phyloP scores from a whole-genome alignment of 2,113 vertebrate genomes.

The Oncorhynchus kisutch region DNA sequence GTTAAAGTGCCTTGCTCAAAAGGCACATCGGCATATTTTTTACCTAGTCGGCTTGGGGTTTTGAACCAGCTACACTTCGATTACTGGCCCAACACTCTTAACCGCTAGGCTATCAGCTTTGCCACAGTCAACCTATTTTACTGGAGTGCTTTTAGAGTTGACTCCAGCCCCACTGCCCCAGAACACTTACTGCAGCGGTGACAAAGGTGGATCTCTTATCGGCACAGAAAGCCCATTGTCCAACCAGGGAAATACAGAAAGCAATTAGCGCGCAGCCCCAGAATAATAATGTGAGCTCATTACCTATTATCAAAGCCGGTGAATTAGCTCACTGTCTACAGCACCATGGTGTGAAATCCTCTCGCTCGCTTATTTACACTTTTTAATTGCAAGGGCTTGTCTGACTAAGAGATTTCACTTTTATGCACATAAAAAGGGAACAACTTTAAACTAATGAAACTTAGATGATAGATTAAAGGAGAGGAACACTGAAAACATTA shows the following conservation, averaged over 20 bases:
- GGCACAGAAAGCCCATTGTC: conserved; percentile 75
- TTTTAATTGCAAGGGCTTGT: conserved; percentile 76
- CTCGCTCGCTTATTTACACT: conserved; percentile 73
- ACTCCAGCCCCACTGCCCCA: conserved; percentile 61
- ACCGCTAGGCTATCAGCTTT: conserved; percentile 31
- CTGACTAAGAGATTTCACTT: conserved; percentile 74
- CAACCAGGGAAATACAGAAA: conserved; percentile 77
- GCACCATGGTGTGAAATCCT: conserved; percentile 75
- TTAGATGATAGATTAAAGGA: conserved; percentile 71
- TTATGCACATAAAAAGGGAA: conserved; percentile 69
- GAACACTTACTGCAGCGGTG: conserved; percentile 73
- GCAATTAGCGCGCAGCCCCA: conserved; percentile 75
- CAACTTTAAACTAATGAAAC: conserved; percentile 73
- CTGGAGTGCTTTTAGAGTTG: conserved; percentile 75
- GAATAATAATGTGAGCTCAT: conserved; percentile 80
- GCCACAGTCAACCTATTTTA: conserved; percentile 72
- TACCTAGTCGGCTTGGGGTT: too few species aligned
- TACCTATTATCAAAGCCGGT: conserved; percentile 77
- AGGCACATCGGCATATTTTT: too few species aligned
- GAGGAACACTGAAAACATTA: conserved; percentile 66
- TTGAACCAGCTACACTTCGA: too few species aligned
- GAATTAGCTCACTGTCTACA: conserved; percentile 78
- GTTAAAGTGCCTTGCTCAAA: too few species aligned
- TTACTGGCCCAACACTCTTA: too few species aligned
- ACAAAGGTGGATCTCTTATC: conserved; percentile 79